These are phyloP conservation scores for Isaurus tuberculatus DNA, from an alignment of 92 coral and sea anemone species.

Conservation along the genomic window DNA sequence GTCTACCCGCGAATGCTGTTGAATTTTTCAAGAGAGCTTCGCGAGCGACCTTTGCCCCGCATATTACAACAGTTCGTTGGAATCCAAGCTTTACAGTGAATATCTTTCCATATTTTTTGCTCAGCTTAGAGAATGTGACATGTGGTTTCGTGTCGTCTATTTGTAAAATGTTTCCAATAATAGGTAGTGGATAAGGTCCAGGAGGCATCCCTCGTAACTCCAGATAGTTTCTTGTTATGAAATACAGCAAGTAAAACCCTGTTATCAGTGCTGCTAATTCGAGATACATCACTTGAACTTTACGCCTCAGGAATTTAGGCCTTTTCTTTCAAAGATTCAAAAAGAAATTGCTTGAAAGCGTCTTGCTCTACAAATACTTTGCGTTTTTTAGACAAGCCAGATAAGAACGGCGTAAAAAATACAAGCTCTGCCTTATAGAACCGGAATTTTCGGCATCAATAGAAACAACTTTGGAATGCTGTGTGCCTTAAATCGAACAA, in stretches of 20 bases:
- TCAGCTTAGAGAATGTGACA: constrained; percentile 62
- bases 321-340: not conserved
- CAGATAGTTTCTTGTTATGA: constrained; percentile 42
- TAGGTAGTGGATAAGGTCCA: constrained; percentile 87
- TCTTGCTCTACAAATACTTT: not conserved
- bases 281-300: constrained; percentile 14
- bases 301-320: not conserved
- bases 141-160: constrained; percentile 71
- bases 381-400: not conserved
- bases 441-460: too few relatives aligned
- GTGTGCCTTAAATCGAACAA: not conserved
- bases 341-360: not conserved
- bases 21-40: constrained; percentile 77
- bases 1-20: constrained; percentile 80
- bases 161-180: constrained; percentile 82
- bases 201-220: constrained; percentile 80
- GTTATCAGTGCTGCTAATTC: constrained; percentile 32
- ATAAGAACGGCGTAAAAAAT: not conserved
- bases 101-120: constrained; percentile 75
- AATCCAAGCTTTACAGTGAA: constrained; percentile 79
- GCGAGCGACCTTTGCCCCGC: constrained; percentile 72
- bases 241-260: constrained; percentile 20
- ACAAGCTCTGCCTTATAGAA: not conserved
- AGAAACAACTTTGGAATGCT: too few relatives aligned
- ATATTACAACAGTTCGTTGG: constrained; percentile 71